Base-by-base conservation (phyloP, 2,888 invertebrate species). In the Physocephala rufipes region DNA sequence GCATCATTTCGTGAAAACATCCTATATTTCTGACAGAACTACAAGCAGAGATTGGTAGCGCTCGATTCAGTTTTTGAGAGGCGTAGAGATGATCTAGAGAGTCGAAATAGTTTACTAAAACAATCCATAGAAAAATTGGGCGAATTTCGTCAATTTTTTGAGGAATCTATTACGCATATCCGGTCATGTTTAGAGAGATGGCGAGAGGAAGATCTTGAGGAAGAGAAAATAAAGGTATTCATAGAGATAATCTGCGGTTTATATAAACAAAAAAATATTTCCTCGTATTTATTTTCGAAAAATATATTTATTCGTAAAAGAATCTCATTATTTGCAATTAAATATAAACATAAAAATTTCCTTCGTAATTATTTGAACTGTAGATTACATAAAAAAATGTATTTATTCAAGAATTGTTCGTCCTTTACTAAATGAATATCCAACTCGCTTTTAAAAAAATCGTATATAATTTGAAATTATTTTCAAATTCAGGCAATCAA, bases 31-130 rank as follows among this genome's bases (percentile, higher is more conserved):
- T 36, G 24, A 1, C 36, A 69, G 69, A n/a, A 16, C 19, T 16
- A 51, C 15, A 45, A 49, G 16, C 19, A 47, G 7, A n/a, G 58
- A 15, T 55, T 70, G 2, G 30, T 21, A 15, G 19, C 36, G 15
- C 4, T 70, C 19, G 5, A 26, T 12, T 9, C n/a, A 5, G 19
- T n/a, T 9, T 70, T 65, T 55, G 70, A 70, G 1, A 16, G 9
- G 19, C 43, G 45, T 30, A 45, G 24, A 13, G 26, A 63, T 1
- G 13, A 30, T 2, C 45, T 58, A 2, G 55, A 58, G 7, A 21
- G 28, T 0, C n/a, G 64, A 12, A 12, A 24, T 2, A 26, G 26
- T 15, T 65, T 47, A 3, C 47, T 47, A 16, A 70, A 47, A 28
- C 13, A 45, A 2, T 5, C 19, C 24, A 55, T 70, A 16, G 59